A percentile compares a stretch with the other conserved stretches of the same genome.
Evolutionary conservation across 2,113 vertebrate genomes (phyloP).

Genomic region (Dasyurus viverrinus): DNA sequence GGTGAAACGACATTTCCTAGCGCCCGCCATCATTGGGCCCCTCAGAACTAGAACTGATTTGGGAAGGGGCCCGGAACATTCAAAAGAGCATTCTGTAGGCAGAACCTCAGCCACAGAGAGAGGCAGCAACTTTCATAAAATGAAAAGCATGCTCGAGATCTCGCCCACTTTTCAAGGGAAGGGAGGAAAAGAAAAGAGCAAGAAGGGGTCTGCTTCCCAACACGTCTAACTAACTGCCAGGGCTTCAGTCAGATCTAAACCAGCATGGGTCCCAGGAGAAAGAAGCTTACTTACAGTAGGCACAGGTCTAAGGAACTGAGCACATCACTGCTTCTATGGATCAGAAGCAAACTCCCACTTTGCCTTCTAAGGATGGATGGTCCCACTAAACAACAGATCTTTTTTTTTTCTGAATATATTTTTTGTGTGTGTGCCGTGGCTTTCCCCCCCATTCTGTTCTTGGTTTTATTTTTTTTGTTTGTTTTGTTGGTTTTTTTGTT

Average conservation of each 20-base stretch:
- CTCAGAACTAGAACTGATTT: background rate
- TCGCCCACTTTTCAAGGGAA: background rate
- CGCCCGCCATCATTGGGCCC: constrained; percentile 34
- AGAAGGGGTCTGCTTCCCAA: background rate
- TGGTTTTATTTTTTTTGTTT: background rate
- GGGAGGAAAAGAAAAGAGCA: background rate
- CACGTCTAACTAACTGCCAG: background rate
- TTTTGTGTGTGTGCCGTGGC: background rate
- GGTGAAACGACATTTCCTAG: constrained; percentile 62
- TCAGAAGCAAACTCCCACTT: constrained; percentile 70
- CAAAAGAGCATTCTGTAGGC: constrained; percentile 26
- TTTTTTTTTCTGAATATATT: background rate
- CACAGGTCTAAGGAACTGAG: constrained; percentile 5
- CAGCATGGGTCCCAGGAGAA: rapidly evolving
- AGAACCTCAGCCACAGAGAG: constrained; percentile 14
- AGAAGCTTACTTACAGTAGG: background rate
- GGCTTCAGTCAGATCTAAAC: background rate
- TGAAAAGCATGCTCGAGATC: background rate
- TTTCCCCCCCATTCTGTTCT: constrained; percentile 29
- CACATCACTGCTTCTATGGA: constrained; percentile 18
- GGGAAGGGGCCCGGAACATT: background rate
- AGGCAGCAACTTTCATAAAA: constrained; percentile 5
- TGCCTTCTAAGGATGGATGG: constrained; percentile 64
- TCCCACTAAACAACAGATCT: constrained; percentile 46
- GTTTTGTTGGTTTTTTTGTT: background rate